Conservation (phyloP, 2,888 invertebrate genomes). For the Blastobasis lacticolella region DNA sequence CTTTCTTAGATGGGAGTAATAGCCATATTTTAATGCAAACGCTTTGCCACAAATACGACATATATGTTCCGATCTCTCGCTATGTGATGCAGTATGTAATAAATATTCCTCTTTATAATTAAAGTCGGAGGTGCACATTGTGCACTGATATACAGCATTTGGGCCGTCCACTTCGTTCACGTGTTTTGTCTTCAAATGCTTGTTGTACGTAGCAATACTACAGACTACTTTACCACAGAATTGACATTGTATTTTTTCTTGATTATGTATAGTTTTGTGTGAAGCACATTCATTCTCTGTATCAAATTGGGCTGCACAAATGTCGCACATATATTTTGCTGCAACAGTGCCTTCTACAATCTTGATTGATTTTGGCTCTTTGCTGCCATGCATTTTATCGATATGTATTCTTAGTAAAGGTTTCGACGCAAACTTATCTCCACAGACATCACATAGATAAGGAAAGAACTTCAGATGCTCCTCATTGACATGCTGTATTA, state of each 20-base stretch:
- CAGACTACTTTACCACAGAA: neutral
- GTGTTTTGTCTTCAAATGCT: neutral
- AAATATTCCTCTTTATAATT: neutral
- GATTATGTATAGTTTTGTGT: slow-evolving; percentile 1
- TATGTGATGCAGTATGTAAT: neutral
- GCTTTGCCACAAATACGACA: neutral
- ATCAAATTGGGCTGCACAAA: neutral
- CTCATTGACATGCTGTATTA: neutral
- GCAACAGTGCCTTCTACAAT: neutral
- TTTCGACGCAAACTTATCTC: neutral
- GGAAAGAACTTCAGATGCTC: neutral
- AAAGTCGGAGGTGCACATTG: neutral
- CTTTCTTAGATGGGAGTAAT: neutral
- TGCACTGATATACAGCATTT: neutral
- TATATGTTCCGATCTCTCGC: neutral
- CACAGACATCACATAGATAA: neutral
- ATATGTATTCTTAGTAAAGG: neutral
- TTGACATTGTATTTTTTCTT: neutral
- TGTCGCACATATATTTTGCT: neutral
- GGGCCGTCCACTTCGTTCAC: neutral
- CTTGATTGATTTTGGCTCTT: neutral
- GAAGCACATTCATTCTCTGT: neutral
- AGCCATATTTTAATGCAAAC: neutral
- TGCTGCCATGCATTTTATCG: neutral
- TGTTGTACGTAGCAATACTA: slow-evolving; percentile 1